Evolutionary conservation across 1,140 invertebrate species (phyloP).

Genomic region (Neodiprion virginianus): DNA sequence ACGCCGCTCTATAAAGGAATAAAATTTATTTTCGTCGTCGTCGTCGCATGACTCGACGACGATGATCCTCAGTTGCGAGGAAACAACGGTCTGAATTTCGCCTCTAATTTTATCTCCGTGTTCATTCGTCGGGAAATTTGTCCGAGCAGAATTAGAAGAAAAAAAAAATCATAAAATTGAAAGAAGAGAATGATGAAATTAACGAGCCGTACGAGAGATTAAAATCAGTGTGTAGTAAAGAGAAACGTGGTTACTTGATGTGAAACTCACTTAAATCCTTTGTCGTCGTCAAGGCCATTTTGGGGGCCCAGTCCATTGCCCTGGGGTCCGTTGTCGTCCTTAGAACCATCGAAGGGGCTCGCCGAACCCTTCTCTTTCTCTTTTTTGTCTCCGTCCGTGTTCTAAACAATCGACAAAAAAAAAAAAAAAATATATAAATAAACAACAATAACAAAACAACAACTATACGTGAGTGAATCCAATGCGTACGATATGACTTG

Average conservation of each 20-base stretch:
- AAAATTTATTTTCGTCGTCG: background rate
- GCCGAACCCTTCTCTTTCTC: conserved; percentile 60
- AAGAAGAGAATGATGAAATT: too few relatives aligned
- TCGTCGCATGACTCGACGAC: background rate
- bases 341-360: conserved; percentile 59
- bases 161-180: too few relatives aligned
- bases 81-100: too few relatives aligned
- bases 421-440: conserved; percentile 15
- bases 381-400: conserved; percentile 60
- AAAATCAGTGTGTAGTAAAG: too few relatives aligned
- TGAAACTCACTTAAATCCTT: conserved; percentile 88
- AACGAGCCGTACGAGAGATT: too few relatives aligned
- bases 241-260: background rate
- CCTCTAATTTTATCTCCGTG: too few relatives aligned
- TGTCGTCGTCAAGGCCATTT: conserved; percentile 82
- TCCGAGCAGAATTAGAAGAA: too few relatives aligned
- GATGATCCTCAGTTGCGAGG: too few relatives aligned
- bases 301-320: conserved; percentile 82
- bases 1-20: background rate
- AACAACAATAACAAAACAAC: background rate
- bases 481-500: too few relatives aligned
- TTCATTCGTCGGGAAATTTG: too few relatives aligned
- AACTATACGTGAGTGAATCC: too few relatives aligned
- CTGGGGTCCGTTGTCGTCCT: conserved; percentile 74
- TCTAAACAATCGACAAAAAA: conserved; percentile 44